Evolutionary conservation across 2,797 vertebrate species (phyloP).

Genomic region (Rousettus madagascariensis): DNA sequence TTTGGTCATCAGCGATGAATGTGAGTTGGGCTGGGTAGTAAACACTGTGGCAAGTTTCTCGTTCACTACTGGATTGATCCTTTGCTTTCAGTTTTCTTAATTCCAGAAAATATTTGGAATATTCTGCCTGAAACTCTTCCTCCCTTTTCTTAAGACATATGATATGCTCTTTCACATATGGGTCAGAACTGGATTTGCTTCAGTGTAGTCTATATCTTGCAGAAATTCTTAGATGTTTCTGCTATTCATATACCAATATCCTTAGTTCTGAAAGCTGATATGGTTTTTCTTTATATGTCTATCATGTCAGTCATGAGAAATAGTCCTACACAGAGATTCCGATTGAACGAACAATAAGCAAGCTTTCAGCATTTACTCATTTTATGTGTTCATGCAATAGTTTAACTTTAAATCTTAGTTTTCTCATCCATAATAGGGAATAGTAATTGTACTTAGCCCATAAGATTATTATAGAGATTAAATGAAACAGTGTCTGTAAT

Average conservation of each 20-base stretch:
- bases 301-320: background rate
- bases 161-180: background rate
- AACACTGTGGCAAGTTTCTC: background rate
- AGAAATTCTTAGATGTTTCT: background rate
- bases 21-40: background rate
- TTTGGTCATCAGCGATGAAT: background rate
- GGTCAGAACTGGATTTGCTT: background rate
- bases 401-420: background rate
- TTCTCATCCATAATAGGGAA: background rate
- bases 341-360: background rate
- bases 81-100: background rate
- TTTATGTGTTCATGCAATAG: background rate
- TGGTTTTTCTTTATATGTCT: background rate
- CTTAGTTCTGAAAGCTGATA: background rate
- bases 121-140: background rate
- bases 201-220: background rate
- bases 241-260: background rate
- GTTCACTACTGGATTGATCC: background rate
- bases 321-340: background rate
- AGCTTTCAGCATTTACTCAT: background rate
- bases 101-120: background rate
- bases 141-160: background rate
- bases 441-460: background rate
- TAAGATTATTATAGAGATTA: background rate
- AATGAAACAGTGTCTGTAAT: background rate